Base-by-base conservation (phyloP, 1,140 invertebrate genomes). In the Fragariocoptes setiger region DNA sequence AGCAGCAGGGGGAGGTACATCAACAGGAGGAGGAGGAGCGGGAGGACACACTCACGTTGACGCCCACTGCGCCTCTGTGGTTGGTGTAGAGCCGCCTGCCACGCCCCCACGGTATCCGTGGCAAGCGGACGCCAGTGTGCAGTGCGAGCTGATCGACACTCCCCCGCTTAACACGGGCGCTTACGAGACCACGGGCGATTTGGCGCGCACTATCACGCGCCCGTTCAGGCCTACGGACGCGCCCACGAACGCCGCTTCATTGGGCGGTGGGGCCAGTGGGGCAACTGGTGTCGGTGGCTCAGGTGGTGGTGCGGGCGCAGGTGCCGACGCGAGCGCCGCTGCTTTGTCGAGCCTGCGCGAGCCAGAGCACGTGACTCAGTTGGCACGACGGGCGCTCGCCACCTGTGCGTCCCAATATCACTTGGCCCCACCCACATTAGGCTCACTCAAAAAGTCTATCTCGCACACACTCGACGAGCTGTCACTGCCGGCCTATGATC, bases 61-160 rank as follows among this genome's bases (percentile, higher is more conserved):
- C n/a, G n/a, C n/a, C n/a, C n/a, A n/a, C n/a, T n/a, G n/a, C n/a
- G n/a, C n/a, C n/a, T n/a, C n/a, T n/a, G n/a, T n/a, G n/a, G n/a
- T n/a, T n/a, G n/a, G n/a, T n/a, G n/a, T n/a, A n/a, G n/a, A n/a
- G n/a, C n/a, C n/a, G n/a, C n/a, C n/a, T n/a, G n/a, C n/a, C n/a
- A n/a, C n/a, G n/a, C n/a, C n/a, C n/a, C 52, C 52, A 3, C 44
- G 53, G 8, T 58, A 52, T 39, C 56, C 56, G 5, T 58, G 56
- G 56, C 56, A 58, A 46, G 43, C 53, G 12, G 56, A 58, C 48
- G 54, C 51, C 13, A 51, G 52, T 2, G 48, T 56, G 12, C 56
- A 58, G 45, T 58, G 56, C 38, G 44, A 50, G 39, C 19, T 53
- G 3, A 37, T 22, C 16, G 49, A 47, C n/a, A n/a, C 8, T n/a